phyloP scores from a whole-genome alignment of 2,797 vertebrate species.

The Tokudaia muenninki region DNA sequence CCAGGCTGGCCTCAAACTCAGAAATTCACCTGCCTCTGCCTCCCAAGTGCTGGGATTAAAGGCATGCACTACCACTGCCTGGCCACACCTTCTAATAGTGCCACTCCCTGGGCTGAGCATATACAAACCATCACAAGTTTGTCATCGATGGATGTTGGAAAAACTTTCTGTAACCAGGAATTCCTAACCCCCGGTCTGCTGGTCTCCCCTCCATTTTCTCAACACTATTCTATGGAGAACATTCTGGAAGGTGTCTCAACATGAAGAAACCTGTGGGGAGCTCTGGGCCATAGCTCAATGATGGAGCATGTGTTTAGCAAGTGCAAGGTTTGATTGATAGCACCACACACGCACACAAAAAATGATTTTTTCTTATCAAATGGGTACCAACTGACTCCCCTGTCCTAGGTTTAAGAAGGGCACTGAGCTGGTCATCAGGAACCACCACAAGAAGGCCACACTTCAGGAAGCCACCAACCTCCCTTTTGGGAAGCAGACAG shows the following conservation, averaged over 20 bases:
- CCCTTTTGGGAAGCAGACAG: neutral
- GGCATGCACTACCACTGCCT: no score
- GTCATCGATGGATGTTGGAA: neutral
- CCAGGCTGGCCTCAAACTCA: no score
- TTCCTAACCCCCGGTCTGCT: neutral
- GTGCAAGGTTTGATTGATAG: neutral
- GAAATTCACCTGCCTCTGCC: no score
- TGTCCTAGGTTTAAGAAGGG: neutral
- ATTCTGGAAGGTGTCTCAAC: slow-evolving; percentile 38
- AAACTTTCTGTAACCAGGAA: slow-evolving; percentile 5
- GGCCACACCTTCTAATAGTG: no score
- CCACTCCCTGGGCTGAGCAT: no score
- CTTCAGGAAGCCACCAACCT: neutral
- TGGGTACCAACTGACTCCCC: neutral
- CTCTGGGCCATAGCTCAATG: neutral
- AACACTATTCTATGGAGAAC: neutral
- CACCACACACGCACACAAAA: neutral
- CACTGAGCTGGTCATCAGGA: neutral
- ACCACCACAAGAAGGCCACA: neutral
- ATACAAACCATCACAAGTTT: neutral
- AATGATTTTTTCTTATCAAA: neutral
- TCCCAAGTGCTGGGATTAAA: no score
- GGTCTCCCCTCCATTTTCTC: neutral
- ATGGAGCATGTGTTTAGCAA: neutral
- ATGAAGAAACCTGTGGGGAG: neutral